A percentile compares a stretch with the other conserved stretches of the same genome.
Conservation (phyloP, 2,888 invertebrate genomes). For the Cheiracanthium punctorium region DNA sequence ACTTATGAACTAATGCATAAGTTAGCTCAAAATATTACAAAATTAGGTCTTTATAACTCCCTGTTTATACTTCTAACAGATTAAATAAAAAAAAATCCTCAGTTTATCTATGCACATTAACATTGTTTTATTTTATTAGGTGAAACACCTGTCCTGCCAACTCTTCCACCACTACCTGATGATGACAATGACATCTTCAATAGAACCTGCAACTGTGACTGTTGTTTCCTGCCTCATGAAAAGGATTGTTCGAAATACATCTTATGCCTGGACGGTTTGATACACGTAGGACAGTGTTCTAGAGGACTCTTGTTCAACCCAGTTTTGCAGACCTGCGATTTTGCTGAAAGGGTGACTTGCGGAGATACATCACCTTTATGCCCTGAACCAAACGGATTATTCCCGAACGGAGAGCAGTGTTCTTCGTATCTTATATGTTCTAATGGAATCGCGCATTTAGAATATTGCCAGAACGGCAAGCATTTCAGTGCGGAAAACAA, state of each 20-base stretch:
- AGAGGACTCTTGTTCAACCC: constrained; percentile 50
- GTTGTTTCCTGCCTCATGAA: constrained; percentile 27
- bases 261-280: constrained; percentile 20
- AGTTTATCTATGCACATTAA: no score
- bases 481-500: constrained; percentile 46
- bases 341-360: constrained; percentile 45
- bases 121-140: background rate
- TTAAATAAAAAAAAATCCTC: no score
- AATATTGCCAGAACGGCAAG: constrained; percentile 35
- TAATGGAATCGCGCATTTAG: constrained; percentile 24
- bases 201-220: constrained; percentile 46
- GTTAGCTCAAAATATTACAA: no score
- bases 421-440: constrained; percentile 42
- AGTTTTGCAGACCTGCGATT: constrained; percentile 41
- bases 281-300: constrained; percentile 22
- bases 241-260: constrained; percentile 32
- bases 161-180: constrained; percentile 1
- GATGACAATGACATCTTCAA: background rate
- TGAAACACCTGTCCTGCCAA: background rate
- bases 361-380: background rate
- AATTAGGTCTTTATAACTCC: no score
- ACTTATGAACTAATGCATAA: no score
- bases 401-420: constrained; percentile 45
- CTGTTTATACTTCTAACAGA: no score
- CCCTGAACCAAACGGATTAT: constrained; percentile 35